Conservation (phyloP, 2,888 invertebrate species). For the Alcis repandata region DNA sequence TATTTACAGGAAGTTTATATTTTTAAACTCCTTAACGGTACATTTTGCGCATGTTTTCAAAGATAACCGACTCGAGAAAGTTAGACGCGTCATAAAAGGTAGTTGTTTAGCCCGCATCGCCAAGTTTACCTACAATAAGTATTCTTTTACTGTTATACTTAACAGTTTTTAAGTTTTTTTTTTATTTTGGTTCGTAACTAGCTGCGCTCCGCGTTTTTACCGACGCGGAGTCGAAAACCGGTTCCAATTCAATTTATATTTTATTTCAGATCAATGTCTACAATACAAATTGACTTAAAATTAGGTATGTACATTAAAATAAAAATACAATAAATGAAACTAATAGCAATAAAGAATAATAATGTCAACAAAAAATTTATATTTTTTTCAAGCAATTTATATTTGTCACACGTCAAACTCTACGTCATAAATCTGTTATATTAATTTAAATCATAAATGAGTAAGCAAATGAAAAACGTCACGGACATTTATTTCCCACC, state of each 20-base stretch:
- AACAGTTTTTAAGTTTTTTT: neutral
- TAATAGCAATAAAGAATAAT: too few relatives aligned
- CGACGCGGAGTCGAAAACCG: too few relatives aligned
- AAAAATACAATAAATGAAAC: too few relatives aligned
- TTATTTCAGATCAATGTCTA: too few relatives aligned
- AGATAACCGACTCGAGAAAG: conserved; percentile 75
- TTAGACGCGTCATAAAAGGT: conserved; percentile 53
- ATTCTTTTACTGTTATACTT: conserved; percentile 1
- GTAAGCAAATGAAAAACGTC: neutral
- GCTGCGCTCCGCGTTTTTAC: too few relatives aligned
- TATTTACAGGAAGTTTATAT: too few relatives aligned
- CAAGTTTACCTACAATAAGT: conserved; percentile 2
- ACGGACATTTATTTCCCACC: neutral
- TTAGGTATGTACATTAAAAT: neutral
- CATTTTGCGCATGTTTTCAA: conserved; percentile 9
- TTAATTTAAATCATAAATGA: too few relatives aligned
- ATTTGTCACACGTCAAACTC: neutral
- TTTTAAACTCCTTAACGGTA: too few relatives aligned
- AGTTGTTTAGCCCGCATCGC: conserved; percentile 67
- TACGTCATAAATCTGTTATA: neutral
- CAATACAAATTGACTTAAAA: too few relatives aligned
- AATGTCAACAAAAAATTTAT: too few relatives aligned
- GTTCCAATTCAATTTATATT: too few relatives aligned
- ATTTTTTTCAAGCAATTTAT: too few relatives aligned
- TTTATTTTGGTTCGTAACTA: neutral